A percentile compares a stretch with the other conserved stretches of the same genome.
Conservation (phyloP, 2,888 invertebrate species). For the Agrochola lota region DNA sequence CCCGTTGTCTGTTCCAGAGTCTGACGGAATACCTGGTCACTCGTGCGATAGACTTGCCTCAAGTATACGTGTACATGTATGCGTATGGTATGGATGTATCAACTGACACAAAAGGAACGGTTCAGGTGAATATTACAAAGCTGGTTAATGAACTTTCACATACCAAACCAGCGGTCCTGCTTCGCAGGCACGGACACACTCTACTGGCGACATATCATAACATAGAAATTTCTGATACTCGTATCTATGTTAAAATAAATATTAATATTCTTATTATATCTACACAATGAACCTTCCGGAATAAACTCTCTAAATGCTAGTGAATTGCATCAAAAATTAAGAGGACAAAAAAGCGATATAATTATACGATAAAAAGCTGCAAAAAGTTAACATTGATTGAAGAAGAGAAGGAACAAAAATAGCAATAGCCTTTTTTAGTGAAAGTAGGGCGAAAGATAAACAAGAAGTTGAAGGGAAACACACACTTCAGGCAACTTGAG, state of each 20-base stretch:
- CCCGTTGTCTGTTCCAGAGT: slow-evolving; percentile 70
- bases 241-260: neutral
- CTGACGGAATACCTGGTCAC: slow-evolving; percentile 81
- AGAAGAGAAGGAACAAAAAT: neutral
- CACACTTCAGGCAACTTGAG: neutral
- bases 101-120: slow-evolving; percentile 52
- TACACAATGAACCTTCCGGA: neutral
- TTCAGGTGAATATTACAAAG: slow-evolving; percentile 62
- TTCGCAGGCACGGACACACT: no score
- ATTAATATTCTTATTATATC: no score
- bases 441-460: neutral
- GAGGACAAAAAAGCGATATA: neutral
- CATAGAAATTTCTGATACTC: neutral
- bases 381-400: neutral
- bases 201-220: neutral
- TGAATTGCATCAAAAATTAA: neutral
- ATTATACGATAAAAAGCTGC: neutral
- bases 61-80: slow-evolving; percentile 80
- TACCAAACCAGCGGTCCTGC: neutral
- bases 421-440: neutral
- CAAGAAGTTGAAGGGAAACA: neutral
- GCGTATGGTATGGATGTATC: slow-evolving; percentile 83
- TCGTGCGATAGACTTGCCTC: slow-evolving; percentile 84
- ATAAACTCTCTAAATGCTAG: neutral
- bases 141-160: neutral